Conservation (phyloP, 2,888 invertebrate genomes). For the Conus canariensis region DNA sequence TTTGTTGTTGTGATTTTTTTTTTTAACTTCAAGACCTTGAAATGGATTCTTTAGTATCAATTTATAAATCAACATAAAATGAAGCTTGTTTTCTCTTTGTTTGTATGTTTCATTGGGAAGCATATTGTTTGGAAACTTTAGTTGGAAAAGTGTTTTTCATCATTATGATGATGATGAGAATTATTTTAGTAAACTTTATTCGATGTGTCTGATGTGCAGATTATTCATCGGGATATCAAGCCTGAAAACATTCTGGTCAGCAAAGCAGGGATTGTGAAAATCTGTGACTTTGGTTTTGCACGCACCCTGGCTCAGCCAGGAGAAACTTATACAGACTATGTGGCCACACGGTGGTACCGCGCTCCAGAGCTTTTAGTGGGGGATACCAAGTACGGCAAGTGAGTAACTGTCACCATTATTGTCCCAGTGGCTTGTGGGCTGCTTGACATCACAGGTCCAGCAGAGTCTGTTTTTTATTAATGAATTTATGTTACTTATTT, state of each 20-base stretch:
- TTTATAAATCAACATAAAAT: too few relatives aligned
- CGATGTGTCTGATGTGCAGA: constrained; percentile 60
- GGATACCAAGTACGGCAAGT: constrained; percentile 85
- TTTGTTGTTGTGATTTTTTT: too few relatives aligned
- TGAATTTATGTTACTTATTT: background rate
- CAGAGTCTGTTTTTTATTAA: background rate
- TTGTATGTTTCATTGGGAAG: too few relatives aligned
- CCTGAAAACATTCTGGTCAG: constrained; percentile 91
- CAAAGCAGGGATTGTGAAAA: constrained; percentile 88
- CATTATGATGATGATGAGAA: too few relatives aligned
- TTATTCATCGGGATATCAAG: constrained; percentile 93
- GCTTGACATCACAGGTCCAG: too few relatives aligned
- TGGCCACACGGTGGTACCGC: constrained; percentile 93
- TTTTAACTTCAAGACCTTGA: too few relatives aligned
- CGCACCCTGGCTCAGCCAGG: constrained; percentile 85
- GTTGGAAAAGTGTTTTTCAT: too few relatives aligned
- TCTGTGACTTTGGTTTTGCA: constrained; percentile 95
- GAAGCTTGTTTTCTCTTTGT: too few relatives aligned
- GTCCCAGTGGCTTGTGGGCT: too few relatives aligned
- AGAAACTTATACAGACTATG: constrained; percentile 91
- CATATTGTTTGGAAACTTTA: too few relatives aligned
- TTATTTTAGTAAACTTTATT: too few relatives aligned
- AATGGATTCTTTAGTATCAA: too few relatives aligned
- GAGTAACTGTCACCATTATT: constrained; percentile 51
- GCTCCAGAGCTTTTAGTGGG: constrained; percentile 92